These are phyloP conservation scores for Brachirus orientalis DNA, from an alignment of 2,113 vertebrate species.

Conservation along the genomic window DNA sequence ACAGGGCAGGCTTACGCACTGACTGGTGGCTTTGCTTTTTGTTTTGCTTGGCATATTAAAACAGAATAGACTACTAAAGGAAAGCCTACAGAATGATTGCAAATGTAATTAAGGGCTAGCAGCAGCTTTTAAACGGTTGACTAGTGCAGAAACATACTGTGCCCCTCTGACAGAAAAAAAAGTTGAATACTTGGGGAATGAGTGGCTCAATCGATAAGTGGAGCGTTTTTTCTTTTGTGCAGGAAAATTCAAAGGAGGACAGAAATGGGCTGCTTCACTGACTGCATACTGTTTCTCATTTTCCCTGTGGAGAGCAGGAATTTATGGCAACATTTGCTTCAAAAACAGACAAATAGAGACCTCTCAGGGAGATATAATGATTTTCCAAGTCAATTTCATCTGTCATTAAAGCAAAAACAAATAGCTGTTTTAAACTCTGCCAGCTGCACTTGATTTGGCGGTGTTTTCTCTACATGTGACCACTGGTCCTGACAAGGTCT, in stretches of 20 bases:
- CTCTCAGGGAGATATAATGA: slow-evolving; percentile 44
- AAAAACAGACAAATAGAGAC: slow-evolving; percentile 46
- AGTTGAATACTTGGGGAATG: slow-evolving; percentile 76
- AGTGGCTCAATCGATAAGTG: slow-evolving; percentile 74
- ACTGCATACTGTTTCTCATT: slow-evolving; percentile 58
- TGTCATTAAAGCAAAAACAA: slow-evolving; percentile 70
- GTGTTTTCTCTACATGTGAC: slow-evolving; percentile 10
- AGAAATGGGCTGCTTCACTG: slow-evolving; percentile 56
- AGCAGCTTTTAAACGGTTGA: slow-evolving; percentile 80
- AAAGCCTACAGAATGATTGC: slow-evolving; percentile 76
- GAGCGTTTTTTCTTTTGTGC: slow-evolving; percentile 59
- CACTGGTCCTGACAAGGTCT: slow-evolving; percentile 16
- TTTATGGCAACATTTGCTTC: slow-evolving; percentile 54
- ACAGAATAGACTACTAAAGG: slow-evolving; percentile 59
- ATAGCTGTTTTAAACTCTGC: slow-evolving; percentile 24
- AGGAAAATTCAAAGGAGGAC: slow-evolving; percentile 55
- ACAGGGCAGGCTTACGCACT: slow-evolving; percentile 61
- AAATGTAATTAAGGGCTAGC: slow-evolving; percentile 82
- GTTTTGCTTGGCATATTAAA: slow-evolving; percentile 75
- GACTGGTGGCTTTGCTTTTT: slow-evolving; percentile 72
- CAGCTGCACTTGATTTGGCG: slow-evolving; percentile 13
- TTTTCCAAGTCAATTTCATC: slow-evolving; percentile 66
- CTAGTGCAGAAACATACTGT: slow-evolving; percentile 79
- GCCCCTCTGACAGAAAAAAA: slow-evolving; percentile 67
- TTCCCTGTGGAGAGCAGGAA: slow-evolving; percentile 42